Base-by-base conservation (phyloP, 2,797 vertebrate genomes). In the Saxicola maurus region DNA sequence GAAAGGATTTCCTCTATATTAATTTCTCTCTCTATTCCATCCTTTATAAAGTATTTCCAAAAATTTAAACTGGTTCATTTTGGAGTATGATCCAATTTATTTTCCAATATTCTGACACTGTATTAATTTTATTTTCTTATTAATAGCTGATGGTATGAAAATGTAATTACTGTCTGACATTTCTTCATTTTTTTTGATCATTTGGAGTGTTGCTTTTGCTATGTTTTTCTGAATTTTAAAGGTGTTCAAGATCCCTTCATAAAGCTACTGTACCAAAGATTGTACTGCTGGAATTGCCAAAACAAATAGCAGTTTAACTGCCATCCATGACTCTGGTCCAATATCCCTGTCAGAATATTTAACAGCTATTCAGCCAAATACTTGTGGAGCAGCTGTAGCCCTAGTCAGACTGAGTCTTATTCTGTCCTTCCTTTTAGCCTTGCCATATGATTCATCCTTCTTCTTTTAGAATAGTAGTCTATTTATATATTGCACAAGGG, bases 391-490 rank as follows among this genome's bases (percentile, higher is more conserved):
- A 99, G 98, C 98, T 99, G 98, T 97, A 97, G 95, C 95, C 89
- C 96, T 96, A 92, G 95, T 97, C 96, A 77, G 95, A 96, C 96
- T 96, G 98, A 97, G 95, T 98, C 98, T 97, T 97, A 97, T 98
- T 98, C 98, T 95, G 76, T 90, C 94, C 96, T 98, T 98, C 98
- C 97, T 98, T 96, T 98, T 96, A 95, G 95, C 92, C 82, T 89
- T 90, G 95, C 96, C 96, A 94, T 97, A 97, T 98, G 98, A 98
- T 98, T 98, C 98, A 98, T 97, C 97, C 93, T 96, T 98, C 98
- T 97, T 96, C 97, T 98, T 99, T 99, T 98, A 98, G 98, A 98
- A 97, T 97, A 97, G 97, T 97, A 94, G 94, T 97, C 98, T 99
- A 98, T 98, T 98, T 98, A 98, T 98, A 98, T 96, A 94, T 96